These are phyloP conservation scores for Muricea muricata DNA, from an alignment of 92 coral and sea anemone species.

Conservation along the genomic window DNA sequence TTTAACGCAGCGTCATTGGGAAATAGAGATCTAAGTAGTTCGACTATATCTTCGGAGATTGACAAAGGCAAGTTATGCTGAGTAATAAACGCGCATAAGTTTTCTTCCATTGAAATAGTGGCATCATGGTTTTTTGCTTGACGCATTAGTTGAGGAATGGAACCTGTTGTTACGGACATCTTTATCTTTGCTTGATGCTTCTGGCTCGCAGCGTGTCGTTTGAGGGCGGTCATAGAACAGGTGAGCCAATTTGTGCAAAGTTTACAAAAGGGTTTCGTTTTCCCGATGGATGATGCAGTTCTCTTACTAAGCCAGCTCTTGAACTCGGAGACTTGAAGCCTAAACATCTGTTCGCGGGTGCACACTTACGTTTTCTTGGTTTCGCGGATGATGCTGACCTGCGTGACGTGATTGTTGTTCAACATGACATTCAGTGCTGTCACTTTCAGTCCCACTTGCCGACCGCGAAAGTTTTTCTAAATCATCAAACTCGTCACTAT, in stretches of 20 bases:
- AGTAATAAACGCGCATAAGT: constrained; percentile 12
- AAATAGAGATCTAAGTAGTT: background rate
- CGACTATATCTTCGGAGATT: constrained; percentile 21
- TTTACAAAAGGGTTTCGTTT: background rate
- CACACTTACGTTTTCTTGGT: background rate
- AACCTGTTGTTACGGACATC: background rate
- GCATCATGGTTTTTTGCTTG: background rate
- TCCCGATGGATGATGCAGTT: background rate
- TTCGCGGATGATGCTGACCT: background rate
- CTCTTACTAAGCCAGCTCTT: background rate
- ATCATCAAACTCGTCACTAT: background rate
- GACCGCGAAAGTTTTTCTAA: background rate
- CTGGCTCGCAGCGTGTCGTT: constrained; percentile 14
- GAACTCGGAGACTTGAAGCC: background rate
- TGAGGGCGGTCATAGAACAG: background rate
- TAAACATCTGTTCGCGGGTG: background rate
- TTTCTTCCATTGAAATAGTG: constrained; percentile 8
- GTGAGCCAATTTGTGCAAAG: background rate
- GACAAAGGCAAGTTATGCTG: constrained; percentile 12
- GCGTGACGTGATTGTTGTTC: background rate
- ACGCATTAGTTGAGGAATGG: constrained; percentile 6
- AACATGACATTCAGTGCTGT: background rate
- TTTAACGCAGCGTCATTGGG: constrained; percentile 24
- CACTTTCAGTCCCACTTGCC: background rate
- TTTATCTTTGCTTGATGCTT: constrained; percentile 30